phyloP scores from a whole-genome alignment of 2,797 vertebrate genomes.

The Micrastur ruficollis region DNA sequence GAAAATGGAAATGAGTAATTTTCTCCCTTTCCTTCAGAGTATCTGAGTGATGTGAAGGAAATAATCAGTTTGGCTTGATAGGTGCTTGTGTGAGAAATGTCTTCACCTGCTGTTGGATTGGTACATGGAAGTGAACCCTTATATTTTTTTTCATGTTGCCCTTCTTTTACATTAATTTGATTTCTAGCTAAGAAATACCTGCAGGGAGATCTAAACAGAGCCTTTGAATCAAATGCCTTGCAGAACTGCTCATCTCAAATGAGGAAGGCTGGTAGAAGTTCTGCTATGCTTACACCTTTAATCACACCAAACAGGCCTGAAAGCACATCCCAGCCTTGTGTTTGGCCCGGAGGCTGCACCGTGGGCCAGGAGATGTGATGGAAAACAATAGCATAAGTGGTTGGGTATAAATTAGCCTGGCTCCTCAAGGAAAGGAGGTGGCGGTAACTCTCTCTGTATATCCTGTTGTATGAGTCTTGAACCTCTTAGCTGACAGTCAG shows the following conservation, averaged over 20 bases:
- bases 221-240: neutral
- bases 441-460: neutral
- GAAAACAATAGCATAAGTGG: neutral
- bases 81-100: neutral
- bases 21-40: conserved; percentile 28
- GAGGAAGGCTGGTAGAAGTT: neutral
- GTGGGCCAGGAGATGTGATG: neutral
- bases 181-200: neutral
- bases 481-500: neutral
- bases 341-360: neutral
- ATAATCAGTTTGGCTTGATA: neutral
- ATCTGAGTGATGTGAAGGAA: neutral
- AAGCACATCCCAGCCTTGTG: neutral
- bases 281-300: neutral
- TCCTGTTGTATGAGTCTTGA: neutral
- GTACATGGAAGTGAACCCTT: neutral
- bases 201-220: neutral
- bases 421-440: neutral
- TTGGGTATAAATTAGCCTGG: neutral
- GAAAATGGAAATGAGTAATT: conserved; percentile 52
- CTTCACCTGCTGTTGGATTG: neutral
- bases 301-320: neutral
- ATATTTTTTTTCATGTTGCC: neutral
- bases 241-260: neutral
- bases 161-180: neutral